Evolutionary conservation across 2,797 vertebrate genomes (phyloP), one percentile per base, ranked within the genome.

Genomic region (Novumbra hubbsi): DNA sequence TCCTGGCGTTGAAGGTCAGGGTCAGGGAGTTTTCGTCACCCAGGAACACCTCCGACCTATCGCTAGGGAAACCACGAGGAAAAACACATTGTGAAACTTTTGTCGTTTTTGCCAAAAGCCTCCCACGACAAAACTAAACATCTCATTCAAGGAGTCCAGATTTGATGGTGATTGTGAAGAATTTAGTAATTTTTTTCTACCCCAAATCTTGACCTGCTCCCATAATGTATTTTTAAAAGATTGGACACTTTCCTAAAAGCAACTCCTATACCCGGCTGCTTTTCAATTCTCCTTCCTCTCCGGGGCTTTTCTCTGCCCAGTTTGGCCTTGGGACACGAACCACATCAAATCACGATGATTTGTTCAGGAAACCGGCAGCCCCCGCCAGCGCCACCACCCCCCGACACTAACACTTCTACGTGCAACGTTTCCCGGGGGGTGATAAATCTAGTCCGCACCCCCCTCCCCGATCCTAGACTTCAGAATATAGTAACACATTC

Each of bases 1-100:
- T 97, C 82, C 88, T 87, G 38, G 95, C 96, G 0, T 94, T 94
- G 85, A 96, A 96, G 32, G 92, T 94, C 62, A 97, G 83, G 38
- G 93, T 95, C 82, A 97, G 66, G 0, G 94, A 76, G 73, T 97
- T 97, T 71, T 96, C 95, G 64, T 96, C 95, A 0, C 95, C 96
- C 70, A 97, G 88, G 90, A 93, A 96, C 30, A 95, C 94, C 0
- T 88, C 90, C 3, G 81, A 86, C 75, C 90, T 91, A 83, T 95
- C 96, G 70, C 96, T 97, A 89, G 2, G 73, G 52, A 73, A 68
- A 45, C 12, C 38, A 68, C 21, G 38, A 45, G 41, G 48, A 45
- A n/a, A 68, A 21, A 34, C 17, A 38, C 19, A 12, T 4, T 3
- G 32, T 19, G 17, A 68, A 19, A 68, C 34, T 57, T 6, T 34